phyloP scores from a whole-genome alignment of 2,888 invertebrate species.

The Deilephila porcellus region DNA sequence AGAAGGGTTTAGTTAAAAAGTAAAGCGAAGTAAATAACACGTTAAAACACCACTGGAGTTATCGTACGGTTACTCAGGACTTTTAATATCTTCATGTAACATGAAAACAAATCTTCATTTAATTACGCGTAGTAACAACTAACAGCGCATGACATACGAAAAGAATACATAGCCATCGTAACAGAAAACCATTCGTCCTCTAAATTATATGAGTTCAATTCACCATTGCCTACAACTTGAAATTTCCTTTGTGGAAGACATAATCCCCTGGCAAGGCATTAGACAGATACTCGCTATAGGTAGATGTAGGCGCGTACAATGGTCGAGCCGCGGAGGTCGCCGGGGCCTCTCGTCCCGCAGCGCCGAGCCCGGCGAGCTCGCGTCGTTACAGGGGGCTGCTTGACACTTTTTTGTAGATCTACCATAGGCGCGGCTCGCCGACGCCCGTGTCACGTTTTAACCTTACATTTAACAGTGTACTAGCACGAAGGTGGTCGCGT shows the following conservation, averaged over 20 bases:
- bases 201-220: not conserved
- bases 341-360: slow-evolving; percentile 58
- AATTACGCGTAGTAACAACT: not conserved
- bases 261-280: not conserved
- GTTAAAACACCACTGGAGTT: not conserved
- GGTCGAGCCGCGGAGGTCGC: slow-evolving; percentile 56
- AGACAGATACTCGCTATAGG: slow-evolving; percentile 41
- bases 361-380: slow-evolving; percentile 49
- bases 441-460: slow-evolving; percentile 23
- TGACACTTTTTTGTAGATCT: slow-evolving; percentile 29
- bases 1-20: not conserved
- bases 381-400: slow-evolving; percentile 62
- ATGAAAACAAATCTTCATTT: not conserved
- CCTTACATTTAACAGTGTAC: not conserved
- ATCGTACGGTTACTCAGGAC: not conserved
- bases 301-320: slow-evolving; percentile 41
- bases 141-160: not conserved
- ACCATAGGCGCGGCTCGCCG: slow-evolving; percentile 12
- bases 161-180: too few relatives aligned
- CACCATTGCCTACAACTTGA: not conserved
- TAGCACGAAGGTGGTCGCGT: not conserved
- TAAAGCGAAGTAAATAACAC: not conserved
- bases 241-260: not conserved
- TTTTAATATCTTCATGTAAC: not conserved
- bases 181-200: too few relatives aligned